Conservation (phyloP, 2,113 vertebrate species). For the Pelodiscus sinensis region DNA sequence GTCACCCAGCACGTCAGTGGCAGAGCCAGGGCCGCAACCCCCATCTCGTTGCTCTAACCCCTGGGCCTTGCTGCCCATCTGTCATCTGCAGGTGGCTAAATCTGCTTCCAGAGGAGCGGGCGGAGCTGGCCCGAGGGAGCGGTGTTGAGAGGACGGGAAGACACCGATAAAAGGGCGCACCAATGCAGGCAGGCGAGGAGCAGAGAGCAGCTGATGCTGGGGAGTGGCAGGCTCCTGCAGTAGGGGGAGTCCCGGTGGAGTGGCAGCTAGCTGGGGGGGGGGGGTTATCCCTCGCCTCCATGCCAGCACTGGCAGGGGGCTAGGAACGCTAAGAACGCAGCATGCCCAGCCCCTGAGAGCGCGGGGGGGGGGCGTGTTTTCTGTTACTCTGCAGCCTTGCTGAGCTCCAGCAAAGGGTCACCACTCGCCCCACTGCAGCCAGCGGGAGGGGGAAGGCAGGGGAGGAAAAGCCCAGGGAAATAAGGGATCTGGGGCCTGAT, state of each 20-base stretch:
- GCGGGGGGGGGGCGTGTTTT: background rate
- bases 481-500: background rate
- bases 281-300: background rate
- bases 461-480: background rate
- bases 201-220: background rate
- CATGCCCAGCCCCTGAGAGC: background rate
- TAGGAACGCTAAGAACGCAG: background rate
- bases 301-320: background rate
- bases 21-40: background rate
- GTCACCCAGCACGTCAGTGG: background rate
- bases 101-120: background rate
- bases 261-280: background rate
- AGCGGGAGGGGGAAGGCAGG: background rate
- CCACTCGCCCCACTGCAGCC: background rate
- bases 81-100: background rate
- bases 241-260: background rate
- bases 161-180: background rate
- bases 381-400: background rate
- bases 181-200: background rate
- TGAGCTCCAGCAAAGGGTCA: background rate
- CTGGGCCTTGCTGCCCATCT: background rate
- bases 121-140: background rate
- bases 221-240: background rate
- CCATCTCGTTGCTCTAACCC: background rate
- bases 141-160: background rate